Evolutionary conservation across 2,113 vertebrate genomes (phyloP).

Genomic region (Vireo altiloquus): DNA sequence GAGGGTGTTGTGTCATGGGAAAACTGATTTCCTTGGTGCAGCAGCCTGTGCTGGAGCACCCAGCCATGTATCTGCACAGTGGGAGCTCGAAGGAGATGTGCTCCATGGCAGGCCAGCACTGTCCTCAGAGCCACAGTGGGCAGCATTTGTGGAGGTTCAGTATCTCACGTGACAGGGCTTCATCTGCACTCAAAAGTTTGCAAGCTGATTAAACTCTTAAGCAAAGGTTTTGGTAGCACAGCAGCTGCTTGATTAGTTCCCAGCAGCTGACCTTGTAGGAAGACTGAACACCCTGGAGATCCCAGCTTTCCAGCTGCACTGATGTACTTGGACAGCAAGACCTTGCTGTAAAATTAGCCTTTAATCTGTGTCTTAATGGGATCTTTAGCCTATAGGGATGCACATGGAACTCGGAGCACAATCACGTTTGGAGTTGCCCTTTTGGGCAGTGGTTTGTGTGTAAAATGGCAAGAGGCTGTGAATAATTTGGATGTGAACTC

Average conservation of each 20-base stretch:
- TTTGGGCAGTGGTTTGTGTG: not conserved
- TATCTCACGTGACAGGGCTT: not conserved
- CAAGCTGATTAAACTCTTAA: not conserved
- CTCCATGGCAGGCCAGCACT: not conserved
- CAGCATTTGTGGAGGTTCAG: not conserved
- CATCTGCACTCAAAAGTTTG: not conserved
- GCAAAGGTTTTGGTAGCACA: not conserved
- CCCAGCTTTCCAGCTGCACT: conserved; percentile 34
- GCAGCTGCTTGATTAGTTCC: conserved; percentile 2
- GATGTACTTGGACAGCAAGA: conserved; percentile 1
- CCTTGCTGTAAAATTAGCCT: conserved; percentile 36
- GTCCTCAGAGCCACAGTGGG: not conserved
- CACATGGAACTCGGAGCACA: not conserved
- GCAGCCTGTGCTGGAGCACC: not conserved
- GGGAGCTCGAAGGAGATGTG: not conserved
- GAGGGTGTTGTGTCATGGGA: not conserved
- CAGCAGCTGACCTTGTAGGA: not conserved
- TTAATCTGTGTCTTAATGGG: conserved; percentile 14
- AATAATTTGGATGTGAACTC: not conserved
- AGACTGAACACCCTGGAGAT: not conserved
- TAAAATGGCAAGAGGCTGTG: not conserved
- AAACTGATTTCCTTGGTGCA: not conserved
- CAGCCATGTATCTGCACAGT: not conserved
- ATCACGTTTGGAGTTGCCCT: not conserved
- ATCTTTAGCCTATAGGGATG: not conserved